Evolutionary conservation across 2,113 vertebrate genomes (phyloP), one percentile per base, ranked within the genome.

Genomic region (Ursus arctos): DNA sequence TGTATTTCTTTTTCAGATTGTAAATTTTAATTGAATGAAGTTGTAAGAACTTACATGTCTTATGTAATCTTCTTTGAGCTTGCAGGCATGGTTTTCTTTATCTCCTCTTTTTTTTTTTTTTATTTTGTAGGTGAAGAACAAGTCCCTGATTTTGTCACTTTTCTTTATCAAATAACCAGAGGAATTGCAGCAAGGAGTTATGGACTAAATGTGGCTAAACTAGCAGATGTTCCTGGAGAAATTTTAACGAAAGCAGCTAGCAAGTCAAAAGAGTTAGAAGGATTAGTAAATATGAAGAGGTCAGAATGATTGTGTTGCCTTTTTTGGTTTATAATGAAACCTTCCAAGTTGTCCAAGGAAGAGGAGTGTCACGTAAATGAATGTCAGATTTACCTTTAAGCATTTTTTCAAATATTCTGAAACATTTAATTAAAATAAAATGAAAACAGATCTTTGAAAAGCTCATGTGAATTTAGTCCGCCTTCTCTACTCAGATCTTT

Each of bases 101-200:
- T 88, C 63, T 72, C 3, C 21, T 94, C 93, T 93, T 74, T 74
- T 33, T 67, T 63, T 47, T 36, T 74, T 47, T 15, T 88, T 72
- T 53, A 0, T 90, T 94, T 81, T 96, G 8, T 76, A 99, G 99
- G 92, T 24, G 94, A 98, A 94, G 99, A 99, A 76, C 98, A 99
- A 94, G 98, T 98, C 83, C 99, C 99, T 61, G 99, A 99, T 98
- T 99, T 99, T 98, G 99, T 99, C 98, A 99, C 99, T 90, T 99
- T 99, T 97, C 99, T 99, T 95, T 99, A 99, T 98, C 99, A 99
- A 98, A 98, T 99, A 98, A 99, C 99, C n/a, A 99, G 99, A 99
- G 99, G 99, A 95, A 98, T 99, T 87, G 99, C 99, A 33, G 99
- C 98, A 79, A 99, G 99, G 87, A 99, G 99, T 97, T 99, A 99